Evolutionary conservation across 2,888 invertebrate species (phyloP).

Genomic region (Reticulitermes lucifugus): DNA sequence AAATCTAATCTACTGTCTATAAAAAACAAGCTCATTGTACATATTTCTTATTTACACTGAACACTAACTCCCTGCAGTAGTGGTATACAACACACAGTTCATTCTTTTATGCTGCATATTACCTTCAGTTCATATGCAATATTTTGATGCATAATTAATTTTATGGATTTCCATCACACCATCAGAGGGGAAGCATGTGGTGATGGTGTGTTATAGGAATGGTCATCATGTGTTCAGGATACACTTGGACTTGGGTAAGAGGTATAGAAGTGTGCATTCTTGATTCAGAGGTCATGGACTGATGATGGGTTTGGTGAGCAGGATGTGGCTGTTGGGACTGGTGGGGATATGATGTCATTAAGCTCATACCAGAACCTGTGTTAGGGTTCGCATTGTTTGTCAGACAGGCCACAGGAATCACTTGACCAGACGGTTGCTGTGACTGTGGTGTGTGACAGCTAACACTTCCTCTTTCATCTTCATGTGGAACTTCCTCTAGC

Average conservation of each 20-base stretch:
- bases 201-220: constrained; percentile 46
- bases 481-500: constrained; percentile 5
- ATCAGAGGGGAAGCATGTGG: constrained; percentile 48
- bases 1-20: neutral
- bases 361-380: constrained; percentile 10
- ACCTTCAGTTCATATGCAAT: neutral
- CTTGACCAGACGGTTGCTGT: constrained; percentile 8
- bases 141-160: neutral
- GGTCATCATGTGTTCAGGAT: constrained; percentile 43
- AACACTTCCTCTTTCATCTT: constrained; percentile 19
- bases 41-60: constrained; percentile 1
- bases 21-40: constrained; percentile 1
- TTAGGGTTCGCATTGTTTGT: constrained; percentile 4
- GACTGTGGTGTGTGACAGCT: constrained; percentile 14
- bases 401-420: constrained; percentile 23
- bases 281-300: constrained; percentile 29
- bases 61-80: neutral
- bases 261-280: constrained; percentile 5
- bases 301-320: constrained; percentile 23
- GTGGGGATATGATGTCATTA: constrained; percentile 45
- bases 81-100: too few species aligned
- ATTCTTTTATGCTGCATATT: neutral
- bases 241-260: constrained; percentile 32
- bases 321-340: constrained; percentile 39
- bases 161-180: neutral